Percentiles rank a stretch among this genome's conserved stretches.
Evolutionary conservation across 2,888 invertebrate genomes (phyloP).

Genomic region (Octonoba sinensis): DNA sequence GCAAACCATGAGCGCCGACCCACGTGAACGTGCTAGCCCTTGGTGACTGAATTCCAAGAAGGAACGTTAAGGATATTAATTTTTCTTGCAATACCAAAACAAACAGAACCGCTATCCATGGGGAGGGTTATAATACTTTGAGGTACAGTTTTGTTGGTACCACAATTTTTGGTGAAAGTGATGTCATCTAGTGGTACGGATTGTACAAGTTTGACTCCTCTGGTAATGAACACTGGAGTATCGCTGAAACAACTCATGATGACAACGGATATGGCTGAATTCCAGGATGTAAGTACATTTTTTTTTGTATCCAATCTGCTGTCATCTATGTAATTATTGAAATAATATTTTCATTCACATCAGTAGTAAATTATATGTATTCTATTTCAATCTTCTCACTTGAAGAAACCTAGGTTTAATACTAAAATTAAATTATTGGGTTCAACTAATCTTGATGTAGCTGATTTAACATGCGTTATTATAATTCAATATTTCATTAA

Average conservation of each 20-base stretch:
- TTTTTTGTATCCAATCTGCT: not conserved
- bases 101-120: too few relatives aligned
- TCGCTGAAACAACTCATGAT: constrained; percentile 55
- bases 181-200: constrained; percentile 52
- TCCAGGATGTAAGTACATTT: constrained; percentile 65
- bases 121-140: not conserved
- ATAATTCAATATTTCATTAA: too few relatives aligned
- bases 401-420: too few relatives aligned
- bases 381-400: too few relatives aligned
- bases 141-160: not conserved
- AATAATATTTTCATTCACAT: too few relatives aligned
- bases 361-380: too few relatives aligned
- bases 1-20: constrained; percentile 10
- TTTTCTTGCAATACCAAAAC: too few relatives aligned
- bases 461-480: too few relatives aligned
- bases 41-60: constrained; percentile 1
- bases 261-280: constrained; percentile 66
- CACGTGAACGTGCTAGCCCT: not conserved
- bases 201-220: constrained; percentile 41
- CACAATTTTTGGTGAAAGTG: constrained; percentile 26
- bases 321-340: too few relatives aligned
- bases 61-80: too few relatives aligned
- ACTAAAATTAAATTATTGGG: too few relatives aligned
- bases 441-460: too few relatives aligned
- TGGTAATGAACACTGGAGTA: constrained; percentile 55